Evolutionary conservation across 1,140 invertebrate species (phyloP).

Genomic region (Heliconius eleuchia): DNA sequence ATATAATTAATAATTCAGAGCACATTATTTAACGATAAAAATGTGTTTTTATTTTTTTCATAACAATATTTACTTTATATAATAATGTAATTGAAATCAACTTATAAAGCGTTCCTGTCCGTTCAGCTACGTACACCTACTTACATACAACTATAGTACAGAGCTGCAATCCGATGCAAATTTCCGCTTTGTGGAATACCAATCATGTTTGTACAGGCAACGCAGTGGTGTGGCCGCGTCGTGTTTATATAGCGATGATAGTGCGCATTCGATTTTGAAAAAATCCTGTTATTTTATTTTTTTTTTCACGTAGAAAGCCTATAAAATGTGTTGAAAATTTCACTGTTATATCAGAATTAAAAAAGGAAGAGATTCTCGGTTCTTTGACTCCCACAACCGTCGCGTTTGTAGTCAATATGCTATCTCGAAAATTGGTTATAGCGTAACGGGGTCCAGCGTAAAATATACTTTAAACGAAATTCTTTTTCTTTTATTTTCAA

Average conservation of each 20-base stretch:
- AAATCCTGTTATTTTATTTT: background rate
- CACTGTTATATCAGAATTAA: too few relatives aligned
- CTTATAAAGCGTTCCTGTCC: conserved; percentile 3
- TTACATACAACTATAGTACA: background rate
- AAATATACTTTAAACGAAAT: too few relatives aligned
- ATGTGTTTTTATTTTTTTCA: too few relatives aligned
- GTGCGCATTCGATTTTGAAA: background rate
- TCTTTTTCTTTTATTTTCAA: too few relatives aligned
- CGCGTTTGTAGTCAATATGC: too few relatives aligned
- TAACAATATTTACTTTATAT: background rate
- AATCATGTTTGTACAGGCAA: conserved; percentile 48
- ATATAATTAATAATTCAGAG: too few relatives aligned
- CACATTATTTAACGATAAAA: too few relatives aligned
- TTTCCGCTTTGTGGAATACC: conserved; percentile 51
- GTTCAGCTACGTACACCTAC: background rate
- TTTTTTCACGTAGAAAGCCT: background rate
- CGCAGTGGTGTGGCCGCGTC: conserved; percentile 21
- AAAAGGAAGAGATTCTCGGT: too few relatives aligned
- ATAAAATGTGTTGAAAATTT: too few relatives aligned
- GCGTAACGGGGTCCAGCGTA: too few relatives aligned
- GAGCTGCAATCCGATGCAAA: conserved; percentile 33
- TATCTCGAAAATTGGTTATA: too few relatives aligned
- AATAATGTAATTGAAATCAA: background rate
- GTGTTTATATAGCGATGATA: background rate
- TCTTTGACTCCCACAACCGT: too few relatives aligned